These are phyloP conservation scores for Eristalis intricaria DNA, from an alignment of 2,888 invertebrate genomes.

Conservation along the genomic window DNA sequence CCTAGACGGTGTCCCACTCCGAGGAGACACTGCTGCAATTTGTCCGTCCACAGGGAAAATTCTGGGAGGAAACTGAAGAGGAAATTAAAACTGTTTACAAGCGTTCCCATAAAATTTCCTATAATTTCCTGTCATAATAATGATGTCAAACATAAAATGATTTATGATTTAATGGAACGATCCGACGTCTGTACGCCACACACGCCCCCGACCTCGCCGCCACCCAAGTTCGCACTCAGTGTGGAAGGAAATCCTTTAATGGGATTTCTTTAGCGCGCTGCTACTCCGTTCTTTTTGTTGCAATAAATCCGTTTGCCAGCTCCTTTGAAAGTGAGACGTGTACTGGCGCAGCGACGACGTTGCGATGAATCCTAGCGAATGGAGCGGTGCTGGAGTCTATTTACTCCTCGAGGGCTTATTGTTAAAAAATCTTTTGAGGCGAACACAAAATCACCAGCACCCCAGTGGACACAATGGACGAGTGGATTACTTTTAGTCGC, in stretches of 20 bases:
- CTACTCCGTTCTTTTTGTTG: background rate
- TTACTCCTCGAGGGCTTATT: slow-evolving; percentile 27
- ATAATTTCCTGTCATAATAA: slow-evolving; percentile 62
- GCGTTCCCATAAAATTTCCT: slow-evolving; percentile 60
- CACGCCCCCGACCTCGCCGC: too few species aligned
- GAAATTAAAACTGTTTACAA: slow-evolving; percentile 67
- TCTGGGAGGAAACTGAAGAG: slow-evolving; percentile 30
- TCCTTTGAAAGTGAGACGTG: background rate
- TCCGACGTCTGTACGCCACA: background rate
- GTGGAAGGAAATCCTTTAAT: slow-evolving; percentile 34
- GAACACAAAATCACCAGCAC: background rate
- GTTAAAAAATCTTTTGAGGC: background rate
- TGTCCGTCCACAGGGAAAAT: slow-evolving; percentile 26
- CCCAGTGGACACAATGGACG: background rate
- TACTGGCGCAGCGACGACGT: background rate
- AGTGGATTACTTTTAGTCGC: background rate
- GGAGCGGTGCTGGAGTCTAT: background rate
- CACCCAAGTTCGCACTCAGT: background rate
- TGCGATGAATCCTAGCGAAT: slow-evolving; percentile 4
- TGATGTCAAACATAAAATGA: slow-evolving; percentile 57
- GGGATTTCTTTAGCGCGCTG: slow-evolving; percentile 12
- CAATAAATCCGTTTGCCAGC: slow-evolving; percentile 26
- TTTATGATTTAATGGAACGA: slow-evolving; percentile 44
- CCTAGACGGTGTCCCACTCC: background rate
- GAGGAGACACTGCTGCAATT: slow-evolving; percentile 3